phyloP scores from a whole-genome alignment of 1,140 invertebrate species.

The Drosophila persimilis region DNA sequence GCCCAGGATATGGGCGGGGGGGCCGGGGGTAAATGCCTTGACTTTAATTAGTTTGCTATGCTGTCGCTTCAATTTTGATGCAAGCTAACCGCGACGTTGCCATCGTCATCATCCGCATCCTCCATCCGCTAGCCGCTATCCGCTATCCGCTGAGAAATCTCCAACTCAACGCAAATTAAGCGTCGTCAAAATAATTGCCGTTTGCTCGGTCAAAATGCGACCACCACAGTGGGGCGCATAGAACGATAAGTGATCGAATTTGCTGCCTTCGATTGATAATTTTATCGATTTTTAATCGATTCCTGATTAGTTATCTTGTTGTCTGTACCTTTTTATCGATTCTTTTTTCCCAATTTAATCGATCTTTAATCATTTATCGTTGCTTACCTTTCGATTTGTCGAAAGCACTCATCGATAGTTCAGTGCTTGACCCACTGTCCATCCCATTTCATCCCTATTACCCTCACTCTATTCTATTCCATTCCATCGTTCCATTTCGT shows the following conservation, averaged over 20 bases:
- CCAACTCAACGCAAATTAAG: slow-evolving; percentile 76
- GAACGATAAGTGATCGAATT: slow-evolving; percentile 29
- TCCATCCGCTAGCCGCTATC: slow-evolving; percentile 53
- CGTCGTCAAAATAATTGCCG: slow-evolving; percentile 79
- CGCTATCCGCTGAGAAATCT: slow-evolving; percentile 60
- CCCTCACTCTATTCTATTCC: not conserved
- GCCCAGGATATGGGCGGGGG: not conserved
- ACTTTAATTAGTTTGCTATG: slow-evolving; percentile 78
- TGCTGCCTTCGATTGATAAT: not conserved
- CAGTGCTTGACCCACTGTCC: slow-evolving; percentile 37
- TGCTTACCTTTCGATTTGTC: too few species aligned
- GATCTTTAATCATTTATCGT: too few species aligned
- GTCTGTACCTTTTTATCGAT: too few species aligned
- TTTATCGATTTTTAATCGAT: not conserved
- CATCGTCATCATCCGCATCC: slow-evolving; percentile 17
- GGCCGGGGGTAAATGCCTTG: slow-evolving; percentile 26
- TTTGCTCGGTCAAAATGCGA: slow-evolving; percentile 63
- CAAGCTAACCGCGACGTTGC: slow-evolving; percentile 48
- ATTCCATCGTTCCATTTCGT: slow-evolving; percentile 21
- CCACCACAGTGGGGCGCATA: slow-evolving; percentile 27
- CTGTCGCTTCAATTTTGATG: slow-evolving; percentile 71
- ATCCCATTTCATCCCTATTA: not conserved
- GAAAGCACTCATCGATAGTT: not conserved
- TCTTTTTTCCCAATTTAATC: too few species aligned
- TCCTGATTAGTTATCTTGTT: too few species aligned